Conservation (phyloP, 2,888 invertebrate genomes). For the Cosmia trapezina region DNA sequence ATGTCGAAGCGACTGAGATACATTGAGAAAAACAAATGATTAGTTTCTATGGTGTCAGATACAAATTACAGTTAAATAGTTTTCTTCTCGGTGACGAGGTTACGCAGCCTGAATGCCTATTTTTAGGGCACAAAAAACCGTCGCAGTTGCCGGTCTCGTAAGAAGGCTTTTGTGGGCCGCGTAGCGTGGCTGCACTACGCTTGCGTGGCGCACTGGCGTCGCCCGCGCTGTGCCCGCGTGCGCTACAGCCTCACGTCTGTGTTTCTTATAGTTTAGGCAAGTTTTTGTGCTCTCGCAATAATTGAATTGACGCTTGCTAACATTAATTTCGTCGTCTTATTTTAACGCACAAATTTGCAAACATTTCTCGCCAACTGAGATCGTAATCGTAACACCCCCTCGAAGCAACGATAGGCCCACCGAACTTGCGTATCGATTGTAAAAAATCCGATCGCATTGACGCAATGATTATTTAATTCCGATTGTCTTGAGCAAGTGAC, state of each 20-base stretch:
- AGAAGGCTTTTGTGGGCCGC: slow-evolving; percentile 35
- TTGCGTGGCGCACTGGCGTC: slow-evolving; percentile 7
- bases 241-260: slow-evolving; percentile 5
- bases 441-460: slow-evolving; percentile 24
- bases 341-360: slow-evolving; percentile 19
- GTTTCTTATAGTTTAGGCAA: slow-evolving; percentile 34
- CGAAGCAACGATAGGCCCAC: slow-evolving; percentile 1
- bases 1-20: slow-evolving; percentile 12
- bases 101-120: slow-evolving; percentile 63
- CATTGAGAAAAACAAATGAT: slow-evolving; percentile 28
- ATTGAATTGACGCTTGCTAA: slow-evolving; percentile 34
- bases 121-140: slow-evolving; percentile 65
- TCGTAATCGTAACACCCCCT: slow-evolving; percentile 5
- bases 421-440: slow-evolving; percentile 7
- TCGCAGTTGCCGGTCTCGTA: slow-evolving; percentile 48
- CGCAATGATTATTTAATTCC: slow-evolving; percentile 42
- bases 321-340: slow-evolving; percentile 21
- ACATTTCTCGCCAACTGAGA: slow-evolving; percentile 10
- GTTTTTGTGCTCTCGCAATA: slow-evolving; percentile 41
- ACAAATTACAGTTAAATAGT: slow-evolving; percentile 39
- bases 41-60: slow-evolving; percentile 17
- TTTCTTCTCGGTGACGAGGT: slow-evolving; percentile 57
- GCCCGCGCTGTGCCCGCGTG: background rate
- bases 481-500: slow-evolving; percentile 18
- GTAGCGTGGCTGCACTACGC: slow-evolving; percentile 10